These are phyloP conservation scores for Sweltsa coloradensis DNA, from an alignment of 1,140 invertebrate species.

Conservation along the genomic window DNA sequence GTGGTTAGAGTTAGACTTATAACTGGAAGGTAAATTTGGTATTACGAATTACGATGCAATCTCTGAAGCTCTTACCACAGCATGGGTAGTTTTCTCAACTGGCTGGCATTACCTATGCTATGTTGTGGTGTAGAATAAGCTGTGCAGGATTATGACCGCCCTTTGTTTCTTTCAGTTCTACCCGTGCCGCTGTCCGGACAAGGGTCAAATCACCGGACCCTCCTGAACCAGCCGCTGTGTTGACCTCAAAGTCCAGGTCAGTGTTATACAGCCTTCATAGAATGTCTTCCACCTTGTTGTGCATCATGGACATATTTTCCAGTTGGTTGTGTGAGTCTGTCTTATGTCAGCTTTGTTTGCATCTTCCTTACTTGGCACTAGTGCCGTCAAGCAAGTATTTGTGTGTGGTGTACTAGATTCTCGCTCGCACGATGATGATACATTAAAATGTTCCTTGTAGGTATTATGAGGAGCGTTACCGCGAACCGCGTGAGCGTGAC, in stretches of 20 bases:
- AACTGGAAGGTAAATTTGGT: too few relatives aligned
- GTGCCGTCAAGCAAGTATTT: background rate
- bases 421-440: background rate
- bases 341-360: background rate
- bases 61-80: too few relatives aligned
- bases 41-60: too few relatives aligned
- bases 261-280: background rate
- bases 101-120: too few relatives aligned
- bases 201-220: slow-evolving; percentile 19
- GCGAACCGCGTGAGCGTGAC: slow-evolving; percentile 30
- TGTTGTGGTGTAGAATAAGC: background rate
- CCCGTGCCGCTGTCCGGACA: slow-evolving; percentile 17
- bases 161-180: slow-evolving; percentile 16
- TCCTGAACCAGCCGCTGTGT: slow-evolving; percentile 18
- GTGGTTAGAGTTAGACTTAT: too few relatives aligned
- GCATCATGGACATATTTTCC: background rate
- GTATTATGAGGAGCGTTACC: slow-evolving; percentile 33
- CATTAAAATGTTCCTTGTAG: slow-evolving; percentile 10
- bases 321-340: background rate
- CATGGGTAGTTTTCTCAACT: too few relatives aligned
- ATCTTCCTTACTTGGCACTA: background rate
- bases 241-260: slow-evolving; percentile 20
- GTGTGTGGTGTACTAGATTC: background rate
- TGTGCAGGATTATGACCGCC: background rate
- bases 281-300: background rate